Conservation (phyloP, 2,797 vertebrate genomes). For the Cyclopterus lumpus region DNA sequence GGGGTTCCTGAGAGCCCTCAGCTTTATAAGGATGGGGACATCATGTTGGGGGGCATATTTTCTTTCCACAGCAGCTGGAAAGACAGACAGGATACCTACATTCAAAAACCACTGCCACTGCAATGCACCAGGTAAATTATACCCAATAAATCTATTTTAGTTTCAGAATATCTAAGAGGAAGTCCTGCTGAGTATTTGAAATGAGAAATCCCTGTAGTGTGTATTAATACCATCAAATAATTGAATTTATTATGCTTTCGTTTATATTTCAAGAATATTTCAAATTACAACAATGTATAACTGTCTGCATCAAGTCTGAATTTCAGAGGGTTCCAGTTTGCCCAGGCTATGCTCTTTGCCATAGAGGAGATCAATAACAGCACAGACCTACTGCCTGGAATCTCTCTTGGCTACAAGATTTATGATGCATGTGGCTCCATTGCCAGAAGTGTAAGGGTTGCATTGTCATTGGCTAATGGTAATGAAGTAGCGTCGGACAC, state of each 20-base stretch:
- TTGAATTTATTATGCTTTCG: neutral
- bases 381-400: conserved; percentile 73
- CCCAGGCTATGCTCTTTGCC: conserved; percentile 79
- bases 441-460: conserved; percentile 63
- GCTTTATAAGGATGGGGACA: conserved; percentile 76
- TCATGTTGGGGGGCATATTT: conserved; percentile 79
- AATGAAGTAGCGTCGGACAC: conserved; percentile 38
- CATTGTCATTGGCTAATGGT: conserved; percentile 73
- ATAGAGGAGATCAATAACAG: conserved; percentile 83
- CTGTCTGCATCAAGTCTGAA: conserved; percentile 69
- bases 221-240: neutral
- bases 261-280: neutral
- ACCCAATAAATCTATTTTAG: neutral
- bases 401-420: conserved; percentile 77
- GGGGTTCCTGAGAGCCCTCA: conserved; percentile 69
- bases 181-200: neutral
- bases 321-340: conserved; percentile 79
- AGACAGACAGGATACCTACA: conserved; percentile 59
- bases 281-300: neutral
- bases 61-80: conserved; percentile 81
- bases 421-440: conserved; percentile 77
- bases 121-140: conserved; percentile 78
- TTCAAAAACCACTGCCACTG: conserved; percentile 59
- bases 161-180: neutral
- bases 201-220: neutral